A percentile compares a stretch with the other conserved stretches of the same genome.
Conservation (phyloP, 2,797 vertebrate species). For the Myotis myotis region DNA sequence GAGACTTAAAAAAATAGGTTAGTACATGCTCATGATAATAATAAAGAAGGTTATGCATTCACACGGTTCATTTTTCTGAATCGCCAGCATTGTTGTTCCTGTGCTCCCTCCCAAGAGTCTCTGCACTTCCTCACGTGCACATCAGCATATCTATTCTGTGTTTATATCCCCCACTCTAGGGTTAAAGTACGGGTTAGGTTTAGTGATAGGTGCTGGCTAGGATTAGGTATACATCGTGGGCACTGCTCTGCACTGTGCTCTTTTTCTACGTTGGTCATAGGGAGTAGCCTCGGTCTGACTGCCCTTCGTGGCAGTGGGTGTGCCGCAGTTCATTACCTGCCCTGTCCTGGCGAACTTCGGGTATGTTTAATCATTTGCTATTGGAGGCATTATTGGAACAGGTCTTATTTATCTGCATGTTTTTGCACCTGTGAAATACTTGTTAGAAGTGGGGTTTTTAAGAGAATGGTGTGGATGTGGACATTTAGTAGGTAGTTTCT, state of each 20-base stretch:
- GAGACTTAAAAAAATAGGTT: not conserved
- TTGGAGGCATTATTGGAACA: not conserved
- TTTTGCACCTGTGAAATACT: not conserved
- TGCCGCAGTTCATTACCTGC: too few relatives aligned
- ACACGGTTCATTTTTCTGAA: not conserved
- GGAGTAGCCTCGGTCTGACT: not conserved
- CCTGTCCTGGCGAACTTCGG: not conserved
- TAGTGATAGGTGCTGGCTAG: not conserved
- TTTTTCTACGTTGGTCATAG: not conserved
- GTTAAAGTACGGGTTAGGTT: not conserved
- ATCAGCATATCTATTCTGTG: not conserved
- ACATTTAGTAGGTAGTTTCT: not conserved
- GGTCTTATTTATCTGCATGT: accelerated
- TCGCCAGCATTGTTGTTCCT: not conserved
- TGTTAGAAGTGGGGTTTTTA: not conserved
- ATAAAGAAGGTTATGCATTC: not conserved
- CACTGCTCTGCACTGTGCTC: not conserved
- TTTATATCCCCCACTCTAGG: not conserved
- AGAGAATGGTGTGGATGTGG: too few relatives aligned
- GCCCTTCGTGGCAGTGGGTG: not conserved
- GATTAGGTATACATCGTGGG: not conserved
- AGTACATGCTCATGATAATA: not conserved
- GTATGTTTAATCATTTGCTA: accelerated
- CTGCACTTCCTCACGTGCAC: not conserved
- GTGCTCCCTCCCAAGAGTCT: not conserved